Evolutionary conservation across 2,113 vertebrate species (phyloP).

Genomic region (Dipodomys merriami): DNA sequence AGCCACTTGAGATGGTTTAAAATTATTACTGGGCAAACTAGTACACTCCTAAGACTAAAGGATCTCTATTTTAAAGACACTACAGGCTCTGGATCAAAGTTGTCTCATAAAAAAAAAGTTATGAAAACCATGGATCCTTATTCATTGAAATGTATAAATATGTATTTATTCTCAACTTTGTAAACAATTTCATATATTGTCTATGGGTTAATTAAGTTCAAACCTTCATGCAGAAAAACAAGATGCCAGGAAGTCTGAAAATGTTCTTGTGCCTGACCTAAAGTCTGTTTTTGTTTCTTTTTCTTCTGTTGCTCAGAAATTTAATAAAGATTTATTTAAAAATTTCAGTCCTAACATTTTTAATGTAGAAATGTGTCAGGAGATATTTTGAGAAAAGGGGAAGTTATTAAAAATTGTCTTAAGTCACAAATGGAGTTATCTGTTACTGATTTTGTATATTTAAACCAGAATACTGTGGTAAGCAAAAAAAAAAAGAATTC

Average conservation of each 20-base stretch:
- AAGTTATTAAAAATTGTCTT: background rate
- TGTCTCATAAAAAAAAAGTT: background rate
- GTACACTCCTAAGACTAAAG: no score
- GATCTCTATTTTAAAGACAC: no score
- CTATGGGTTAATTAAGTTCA: background rate
- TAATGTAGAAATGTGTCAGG: background rate
- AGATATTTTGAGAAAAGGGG: background rate
- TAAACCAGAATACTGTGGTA: background rate
- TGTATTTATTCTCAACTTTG: background rate
- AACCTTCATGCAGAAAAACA: no score
- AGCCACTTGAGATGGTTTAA: background rate
- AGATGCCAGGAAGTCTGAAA: background rate
- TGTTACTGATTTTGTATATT: background rate
- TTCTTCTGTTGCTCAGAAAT: background rate
- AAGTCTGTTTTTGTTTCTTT: background rate
- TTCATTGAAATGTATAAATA: background rate
- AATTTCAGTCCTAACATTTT: background rate
- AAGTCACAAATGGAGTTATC: constrained; percentile 31
- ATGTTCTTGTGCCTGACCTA: background rate
- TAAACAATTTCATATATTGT: background rate
- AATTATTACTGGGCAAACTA: background rate
- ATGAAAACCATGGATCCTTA: background rate
- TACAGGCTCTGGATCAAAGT: background rate
- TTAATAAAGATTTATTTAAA: background rate
- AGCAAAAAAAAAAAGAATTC: background rate